These are phyloP conservation scores for Mus pahari DNA, from an alignment of 2,113 vertebrate genomes.

Conservation along the genomic window DNA sequence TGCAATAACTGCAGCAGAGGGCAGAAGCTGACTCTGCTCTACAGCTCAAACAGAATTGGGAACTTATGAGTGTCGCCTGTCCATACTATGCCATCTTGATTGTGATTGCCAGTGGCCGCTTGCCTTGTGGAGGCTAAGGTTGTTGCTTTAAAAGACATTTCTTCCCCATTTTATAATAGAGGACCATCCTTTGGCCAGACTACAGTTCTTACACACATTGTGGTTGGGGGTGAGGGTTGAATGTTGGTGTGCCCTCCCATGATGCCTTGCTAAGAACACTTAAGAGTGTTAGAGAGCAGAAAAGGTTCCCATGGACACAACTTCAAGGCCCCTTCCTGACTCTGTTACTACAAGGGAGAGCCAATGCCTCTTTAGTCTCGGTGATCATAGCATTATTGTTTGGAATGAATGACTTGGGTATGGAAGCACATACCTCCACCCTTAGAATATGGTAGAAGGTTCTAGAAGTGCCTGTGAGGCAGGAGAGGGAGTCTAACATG, in stretches of 20 bases:
- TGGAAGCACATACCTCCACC: background rate
- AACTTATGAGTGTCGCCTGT: background rate
- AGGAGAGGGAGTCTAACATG: background rate
- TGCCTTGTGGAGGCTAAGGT: background rate
- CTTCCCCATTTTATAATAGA: background rate
- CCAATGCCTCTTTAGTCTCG: background rate
- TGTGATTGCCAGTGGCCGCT: background rate
- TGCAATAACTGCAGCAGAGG: background rate
- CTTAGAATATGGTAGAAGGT: background rate
- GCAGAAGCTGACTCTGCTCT: background rate
- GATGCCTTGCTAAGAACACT: fast-evolving
- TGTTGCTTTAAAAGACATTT: background rate
- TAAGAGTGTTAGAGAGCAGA: background rate
- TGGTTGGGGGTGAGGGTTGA: too few species aligned
- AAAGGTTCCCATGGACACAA: background rate
- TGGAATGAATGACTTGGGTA: background rate
- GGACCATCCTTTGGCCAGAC: too few species aligned
- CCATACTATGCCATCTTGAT: background rate
- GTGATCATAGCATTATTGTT: background rate
- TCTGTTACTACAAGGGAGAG: background rate
- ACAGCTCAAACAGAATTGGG: background rate
- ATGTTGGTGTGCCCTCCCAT: fast-evolving
- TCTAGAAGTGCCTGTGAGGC: background rate
- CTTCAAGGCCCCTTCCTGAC: background rate
- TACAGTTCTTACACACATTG: background rate